A percentile compares a stretch with the other conserved stretches of the same genome.
phyloP scores from a whole-genome alignment of 2,113 vertebrate species.

The Triplophysa tibetana region DNA sequence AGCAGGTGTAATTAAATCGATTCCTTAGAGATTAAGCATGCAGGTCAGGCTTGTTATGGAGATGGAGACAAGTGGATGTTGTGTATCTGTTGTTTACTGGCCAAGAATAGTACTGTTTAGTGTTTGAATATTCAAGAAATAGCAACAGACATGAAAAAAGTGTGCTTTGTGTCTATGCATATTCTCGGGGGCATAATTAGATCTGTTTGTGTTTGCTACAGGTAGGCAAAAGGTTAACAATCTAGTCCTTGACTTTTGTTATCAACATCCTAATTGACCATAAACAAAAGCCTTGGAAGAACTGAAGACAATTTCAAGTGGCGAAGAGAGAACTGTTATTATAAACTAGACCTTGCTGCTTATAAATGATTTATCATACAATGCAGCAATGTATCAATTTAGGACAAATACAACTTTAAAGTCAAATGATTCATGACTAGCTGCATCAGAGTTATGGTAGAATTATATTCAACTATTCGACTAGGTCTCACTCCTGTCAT shows the following conservation, averaged over 20 bases:
- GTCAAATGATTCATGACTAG: too few relatives aligned
- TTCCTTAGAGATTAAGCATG: constrained; percentile 44
- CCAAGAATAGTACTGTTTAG: constrained; percentile 17
- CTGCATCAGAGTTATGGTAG: too few relatives aligned
- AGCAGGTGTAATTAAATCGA: constrained; percentile 45
- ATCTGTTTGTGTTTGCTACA: not conserved
- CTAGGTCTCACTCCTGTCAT: too few relatives aligned
- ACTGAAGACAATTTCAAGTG: not conserved
- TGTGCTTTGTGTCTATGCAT: not conserved
- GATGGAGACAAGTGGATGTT: constrained; percentile 45
- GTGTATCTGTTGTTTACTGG: constrained; percentile 19
- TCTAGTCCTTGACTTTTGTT: constrained; percentile 9
- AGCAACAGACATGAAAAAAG: not conserved
- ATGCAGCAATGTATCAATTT: too few relatives aligned
- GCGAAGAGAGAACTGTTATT: not conserved
- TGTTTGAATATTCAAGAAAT: constrained; percentile 27
- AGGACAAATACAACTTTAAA: too few relatives aligned
- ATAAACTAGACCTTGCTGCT: not conserved
- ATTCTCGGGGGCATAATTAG: not conserved
- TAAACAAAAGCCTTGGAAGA: not conserved
- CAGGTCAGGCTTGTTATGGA: constrained; percentile 52
- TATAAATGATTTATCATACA: too few relatives aligned
- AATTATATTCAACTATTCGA: too few relatives aligned
- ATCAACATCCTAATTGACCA: not conserved
- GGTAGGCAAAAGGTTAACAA: not conserved